Evolutionary conservation across 2,113 vertebrate species (phyloP), one percentile per base, ranked within the genome.

Genomic region (Pygoscelis antarcticus): DNA sequence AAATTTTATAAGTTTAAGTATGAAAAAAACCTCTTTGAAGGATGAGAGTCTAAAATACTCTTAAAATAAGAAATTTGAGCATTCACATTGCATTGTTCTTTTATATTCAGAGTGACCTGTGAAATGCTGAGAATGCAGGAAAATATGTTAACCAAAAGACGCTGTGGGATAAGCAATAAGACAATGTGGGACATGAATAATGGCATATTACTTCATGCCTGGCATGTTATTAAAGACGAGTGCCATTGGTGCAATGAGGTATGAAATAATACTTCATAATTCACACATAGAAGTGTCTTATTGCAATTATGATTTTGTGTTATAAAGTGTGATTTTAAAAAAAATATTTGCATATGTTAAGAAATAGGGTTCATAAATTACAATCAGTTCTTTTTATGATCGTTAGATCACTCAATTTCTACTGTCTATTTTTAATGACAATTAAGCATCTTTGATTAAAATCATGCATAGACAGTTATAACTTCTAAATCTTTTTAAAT

Each of bases 221-320:
- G 81, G 32, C 32, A 79, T 62, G 29, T 34, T 88, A 77, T 40
- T 88, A 87, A 82, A 84, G 55, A 68, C 42, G 60, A 87, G 34
- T 83, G 49, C 12, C 30, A 71, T 4, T 57, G 29, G 52, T 84
- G 87, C 80, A 95, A 76, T 87, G 51, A 89, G 26, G 42, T 87
- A 83, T 77, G 49, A 94, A 95, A 93, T 74, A 89, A 80, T 87
- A 47, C 58, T 92, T 90, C 42, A 34, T 85, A 89, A 87, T 89
- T 92, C 76, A 90, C 52, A 79, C 32, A 64, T 1, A 27, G 66
- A 26, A 79, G 22, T 64, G 14, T 81, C 38, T 87, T 89, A 64
- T 20, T 85, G 42, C 52, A 92, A 55, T 94, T 90, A 79, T 2
- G 10, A 47, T 79, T 94, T 92, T 93, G 34, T 83, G 38, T 55